phyloP scores from a whole-genome alignment of 2,888 invertebrate species.

The Phengaris arion region DNA sequence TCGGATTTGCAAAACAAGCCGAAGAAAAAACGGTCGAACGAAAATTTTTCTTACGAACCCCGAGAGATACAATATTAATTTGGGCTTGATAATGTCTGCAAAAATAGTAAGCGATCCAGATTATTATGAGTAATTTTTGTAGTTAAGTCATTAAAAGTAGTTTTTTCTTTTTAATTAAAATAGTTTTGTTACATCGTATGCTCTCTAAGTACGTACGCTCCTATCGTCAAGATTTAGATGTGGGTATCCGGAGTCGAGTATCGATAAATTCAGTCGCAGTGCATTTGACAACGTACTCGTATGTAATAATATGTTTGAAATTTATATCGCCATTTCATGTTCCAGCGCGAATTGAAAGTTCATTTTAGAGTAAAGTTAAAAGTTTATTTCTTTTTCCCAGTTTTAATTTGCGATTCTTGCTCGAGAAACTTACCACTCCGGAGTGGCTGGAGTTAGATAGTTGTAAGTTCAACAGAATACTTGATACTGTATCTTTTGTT shows the following conservation, averaged over 20 bases:
- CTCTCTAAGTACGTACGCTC: background rate
- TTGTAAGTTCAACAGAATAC: slow-evolving; percentile 7
- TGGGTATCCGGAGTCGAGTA: background rate
- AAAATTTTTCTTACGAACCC: no score
- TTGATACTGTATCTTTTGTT: background rate
- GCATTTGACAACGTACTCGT: slow-evolving; percentile 25
- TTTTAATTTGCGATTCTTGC: slow-evolving; percentile 19
- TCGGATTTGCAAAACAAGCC: no score
- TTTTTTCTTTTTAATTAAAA: background rate
- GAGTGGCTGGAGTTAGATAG: background rate
- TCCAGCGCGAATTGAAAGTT: background rate
- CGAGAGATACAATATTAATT: no score
- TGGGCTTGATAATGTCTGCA: no score
- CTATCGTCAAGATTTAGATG: background rate
- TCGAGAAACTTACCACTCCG: background rate
- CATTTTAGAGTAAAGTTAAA: background rate
- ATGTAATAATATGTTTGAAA: slow-evolving; percentile 19
- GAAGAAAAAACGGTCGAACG: no score
- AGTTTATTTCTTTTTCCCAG: background rate
- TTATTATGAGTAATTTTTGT: no score
- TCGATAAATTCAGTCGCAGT: slow-evolving; percentile 22
- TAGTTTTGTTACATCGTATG: background rate
- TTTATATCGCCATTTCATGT: slow-evolving; percentile 16
- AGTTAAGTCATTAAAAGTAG: no score
- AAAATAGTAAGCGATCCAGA: no score